phyloP scores from a whole-genome alignment of 2,797 vertebrate species.

The Varecia variegata region DNA sequence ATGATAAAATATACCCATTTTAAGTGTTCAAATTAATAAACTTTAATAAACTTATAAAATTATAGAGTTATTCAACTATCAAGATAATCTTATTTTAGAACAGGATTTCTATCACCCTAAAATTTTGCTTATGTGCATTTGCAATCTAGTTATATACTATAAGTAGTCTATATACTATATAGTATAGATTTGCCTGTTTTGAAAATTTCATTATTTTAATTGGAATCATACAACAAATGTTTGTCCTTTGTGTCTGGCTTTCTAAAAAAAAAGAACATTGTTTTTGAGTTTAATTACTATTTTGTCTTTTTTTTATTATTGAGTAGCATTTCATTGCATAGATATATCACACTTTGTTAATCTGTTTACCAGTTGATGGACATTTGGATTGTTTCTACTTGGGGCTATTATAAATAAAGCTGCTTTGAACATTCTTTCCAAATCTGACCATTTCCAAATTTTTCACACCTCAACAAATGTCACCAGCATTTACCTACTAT shows the following conservation, averaged over 20 bases:
- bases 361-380: not conserved
- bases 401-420: not conserved
- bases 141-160: not conserved
- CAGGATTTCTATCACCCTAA: not conserved
- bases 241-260: not conserved
- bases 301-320: not conserved
- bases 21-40: not conserved
- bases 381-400: not conserved
- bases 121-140: not conserved
- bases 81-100: not conserved
- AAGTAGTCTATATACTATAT: not conserved
- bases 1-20: not conserved
- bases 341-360: not conserved
- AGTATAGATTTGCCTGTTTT: not conserved
- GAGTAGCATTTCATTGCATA: not conserved
- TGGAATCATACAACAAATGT: not conserved
- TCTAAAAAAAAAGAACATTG: not conserved
- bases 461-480: not conserved
- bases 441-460: not conserved
- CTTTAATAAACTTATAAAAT: not conserved
- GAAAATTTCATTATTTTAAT: not conserved
- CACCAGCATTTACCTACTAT: not conserved
- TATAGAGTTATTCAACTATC: not conserved
- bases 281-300: not conserved
- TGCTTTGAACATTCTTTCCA: not conserved